Base-by-base conservation (phyloP, 1,140 invertebrate genomes). In the Cyclina sinensis region DNA sequence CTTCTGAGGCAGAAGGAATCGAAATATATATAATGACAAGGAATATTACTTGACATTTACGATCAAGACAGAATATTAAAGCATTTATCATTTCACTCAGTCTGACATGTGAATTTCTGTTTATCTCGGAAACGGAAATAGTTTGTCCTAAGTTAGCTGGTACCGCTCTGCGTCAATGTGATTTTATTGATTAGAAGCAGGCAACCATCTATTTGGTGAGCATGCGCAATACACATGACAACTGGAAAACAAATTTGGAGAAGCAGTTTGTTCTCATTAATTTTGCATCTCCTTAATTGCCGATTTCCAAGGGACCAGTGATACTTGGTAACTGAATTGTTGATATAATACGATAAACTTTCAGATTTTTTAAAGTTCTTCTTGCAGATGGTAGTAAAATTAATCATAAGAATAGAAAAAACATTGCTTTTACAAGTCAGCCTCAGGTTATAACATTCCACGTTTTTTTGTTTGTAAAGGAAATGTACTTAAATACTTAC, bases 221-320 rank as follows among this genome's bases (percentile, higher is more conserved):
- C 92, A 92, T 91, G 92, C 92, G 91, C 87, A 91, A 14, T 89
- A 21, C 21, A 90, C 93, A 76, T 94, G 88, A 93, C 93, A 94
- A 94, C 93, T 83, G 89, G 81, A 88, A 90, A 92, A 94, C 92
- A 94, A 94, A 92, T 74, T 89, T 89, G 90, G 90, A 76, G 12
- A 89, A 73, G 79, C 54, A 59, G 48, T 81, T 76, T 80, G 82
- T 59, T 57, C 48, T 51, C 48, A 79, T 85, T 57, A 73, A 70
- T 86, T 57, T 65, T 89, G 59, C 24, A 89, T 86, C 37, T n/a
- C 48, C 51, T 54, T 21, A 80, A 27, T 78, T 73, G 24, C 27
- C 0, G 12, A 16, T 83, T 48, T 37, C 32, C 39, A 18, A 37
- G 24, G 68, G 12, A 86, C n/a, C 18, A 27, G 35, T 65, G 70